Base-by-base conservation (phyloP, 1,140 invertebrate species). In the Cherax destructor region DNA sequence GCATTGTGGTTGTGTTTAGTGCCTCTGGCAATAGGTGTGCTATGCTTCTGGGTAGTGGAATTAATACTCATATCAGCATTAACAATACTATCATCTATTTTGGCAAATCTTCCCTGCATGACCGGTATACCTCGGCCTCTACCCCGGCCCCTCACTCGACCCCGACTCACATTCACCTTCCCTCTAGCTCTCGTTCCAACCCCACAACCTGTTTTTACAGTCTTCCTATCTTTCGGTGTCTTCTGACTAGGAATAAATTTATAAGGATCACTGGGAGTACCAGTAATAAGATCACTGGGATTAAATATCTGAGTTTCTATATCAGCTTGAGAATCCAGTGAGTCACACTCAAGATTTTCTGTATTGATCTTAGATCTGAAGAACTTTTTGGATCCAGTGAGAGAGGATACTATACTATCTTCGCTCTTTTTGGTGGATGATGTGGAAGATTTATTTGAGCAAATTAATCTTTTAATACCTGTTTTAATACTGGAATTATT, bases 221-320 rank as follows among this genome's bases (percentile, higher is more conserved):
- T 49, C 30, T 41, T 30, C 16, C 13, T 18, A 49, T 49, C 3
- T 16, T 61, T 41, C 5, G 61, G 61, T 10, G 88, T 91, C 30
- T 86, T 91, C 59, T 91, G 89, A 83, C 83, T 91, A 30, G 89
- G 89, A 69, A 91, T 80, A 65, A 86, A 91, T 5, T n/a, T 80
- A 30, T 86, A 86, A 30, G 76, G 83, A 56, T 91, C 83, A 88
- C 74, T 79, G 24, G 81, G 83, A 41, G 74, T 84, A 3, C 74
- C 52, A 30, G 3, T n/a, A 4, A 83, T n/a, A 59, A 61, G n/a
- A n/a, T 56, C 80, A 30, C 0, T 11, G 11, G 49, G 80, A 16
- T 83, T n/a, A 59, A 83, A 83, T 56, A 83, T 59, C 24, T 83
- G 80, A n/a, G 80, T 83, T 59, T 83, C 80, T 30, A 61, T 11